A percentile compares a stretch with the other conserved stretches of the same genome.
Conservation (phyloP, 2,797 vertebrate genomes). For the Macrochelys suwanniensis region DNA sequence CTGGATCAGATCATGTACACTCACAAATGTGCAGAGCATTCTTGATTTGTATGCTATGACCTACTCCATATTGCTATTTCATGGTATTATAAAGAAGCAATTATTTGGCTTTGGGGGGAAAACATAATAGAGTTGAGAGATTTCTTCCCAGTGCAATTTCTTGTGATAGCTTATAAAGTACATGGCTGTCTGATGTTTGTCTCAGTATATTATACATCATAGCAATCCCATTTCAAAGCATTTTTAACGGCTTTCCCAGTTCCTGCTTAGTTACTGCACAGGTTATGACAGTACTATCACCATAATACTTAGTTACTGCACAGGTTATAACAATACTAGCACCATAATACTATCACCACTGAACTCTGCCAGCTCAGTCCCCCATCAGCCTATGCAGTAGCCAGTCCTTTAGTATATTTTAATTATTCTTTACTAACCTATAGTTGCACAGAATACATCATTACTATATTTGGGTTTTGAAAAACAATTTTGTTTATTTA, state of each 20-base stretch:
- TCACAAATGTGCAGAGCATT: not conserved
- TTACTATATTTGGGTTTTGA: slow-evolving; percentile 19
- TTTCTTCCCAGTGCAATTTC: not conserved
- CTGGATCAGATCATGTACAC: not conserved
- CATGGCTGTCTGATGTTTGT: slow-evolving; percentile 4
- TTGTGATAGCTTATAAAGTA: slow-evolving; percentile 2
- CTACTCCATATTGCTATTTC: not conserved
- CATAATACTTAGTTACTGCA: not conserved
- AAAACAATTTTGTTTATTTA: not conserved
- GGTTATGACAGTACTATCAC: not conserved
- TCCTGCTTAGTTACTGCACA: not conserved
- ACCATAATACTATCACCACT: not conserved
- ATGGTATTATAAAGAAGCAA: not conserved
- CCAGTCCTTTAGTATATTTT: not conserved
- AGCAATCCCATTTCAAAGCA: slow-evolving; percentile 49
- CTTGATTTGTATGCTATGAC: not conserved
- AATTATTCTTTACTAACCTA: not conserved
- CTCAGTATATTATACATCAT: not conserved
- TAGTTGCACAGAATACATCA: not conserved
- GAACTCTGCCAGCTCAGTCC: not conserved
- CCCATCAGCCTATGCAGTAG: not conserved
- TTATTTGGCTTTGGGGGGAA: not conserved
- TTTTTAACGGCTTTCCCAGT: slow-evolving; percentile 24
- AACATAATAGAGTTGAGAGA: not conserved
- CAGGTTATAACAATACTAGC: not conserved